Base-by-base conservation (phyloP, 2,113 vertebrate genomes). In the Carassius gibelio region DNA sequence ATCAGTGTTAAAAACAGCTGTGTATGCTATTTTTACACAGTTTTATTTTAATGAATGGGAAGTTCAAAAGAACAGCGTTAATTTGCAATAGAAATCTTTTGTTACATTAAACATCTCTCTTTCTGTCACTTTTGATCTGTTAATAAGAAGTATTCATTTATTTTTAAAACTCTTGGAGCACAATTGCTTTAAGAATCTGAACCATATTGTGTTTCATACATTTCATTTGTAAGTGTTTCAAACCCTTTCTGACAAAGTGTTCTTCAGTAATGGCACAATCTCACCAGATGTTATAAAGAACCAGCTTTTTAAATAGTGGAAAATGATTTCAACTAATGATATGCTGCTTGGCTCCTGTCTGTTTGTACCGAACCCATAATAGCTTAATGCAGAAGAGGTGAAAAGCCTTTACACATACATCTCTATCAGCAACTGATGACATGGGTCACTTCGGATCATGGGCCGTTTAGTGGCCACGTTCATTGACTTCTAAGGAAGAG, bases 401-500 rank as follows among this genome's bases (percentile, higher is more conserved):
- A 77, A 77, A 36, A 78, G 17, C 52, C 10, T 59, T 78, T 78
- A 61, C 6, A 78, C 30, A 19, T 30, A 55, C 52, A 34, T 59
- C 19, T 77, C 8, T 77, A 57, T 59, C 75, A 57, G 50, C 8
- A 59, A 59, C 21, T 26, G n/a, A 42, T 45, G 78, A 26, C 34
- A 66, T 21, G 3, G 36, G 13, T 6, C 38, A 64, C 30, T 78
- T 55, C 75, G 10, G 30, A 42, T 66, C 61, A 66, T 81, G 21
- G 36, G 19, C 7, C 15, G 34, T 48, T 48, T 48, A 45, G 21
- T 75, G 57, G 42, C 79, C 74, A 75, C 85, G 36, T 88, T 88
- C 68, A 90, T 85, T 90, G 61, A 84, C 30, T 77, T 76, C 75
- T 55, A 45, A 10, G 13, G 45, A n/a, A 55, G 78, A 81, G 81